A percentile compares a stretch with the other conserved stretches of the same genome.
Conservation (phyloP, 2,797 vertebrate genomes). For the Poeciliopsis infans region DNA sequence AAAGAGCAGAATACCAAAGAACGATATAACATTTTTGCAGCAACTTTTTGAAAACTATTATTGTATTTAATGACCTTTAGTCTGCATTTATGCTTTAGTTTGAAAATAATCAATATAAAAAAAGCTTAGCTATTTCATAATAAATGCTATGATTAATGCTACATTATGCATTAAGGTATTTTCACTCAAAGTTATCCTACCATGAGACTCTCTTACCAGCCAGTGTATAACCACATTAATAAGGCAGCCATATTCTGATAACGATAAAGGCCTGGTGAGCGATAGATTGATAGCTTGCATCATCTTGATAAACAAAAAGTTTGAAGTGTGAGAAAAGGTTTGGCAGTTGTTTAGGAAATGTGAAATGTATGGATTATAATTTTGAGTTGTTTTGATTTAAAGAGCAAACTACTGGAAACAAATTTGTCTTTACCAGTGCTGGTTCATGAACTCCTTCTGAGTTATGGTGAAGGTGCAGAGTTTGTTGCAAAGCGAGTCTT, state of each 20-base stretch:
- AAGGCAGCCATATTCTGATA: background rate
- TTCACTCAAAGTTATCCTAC: background rate
- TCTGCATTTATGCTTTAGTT: background rate
- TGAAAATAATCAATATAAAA: background rate
- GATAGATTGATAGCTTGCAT: background rate
- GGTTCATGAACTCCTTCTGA: constrained; percentile 99
- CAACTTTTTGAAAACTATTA: background rate
- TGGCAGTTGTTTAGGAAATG: background rate
- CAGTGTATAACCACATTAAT: background rate
- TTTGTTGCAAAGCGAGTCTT: constrained; percentile 99
- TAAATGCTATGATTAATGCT: background rate
- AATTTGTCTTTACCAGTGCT: constrained; percentile 88
- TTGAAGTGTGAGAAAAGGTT: background rate
- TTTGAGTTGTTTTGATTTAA: background rate
- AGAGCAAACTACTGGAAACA: constrained; percentile 19
- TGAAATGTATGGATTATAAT: background rate
- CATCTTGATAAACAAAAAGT: background rate
- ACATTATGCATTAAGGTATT: background rate
- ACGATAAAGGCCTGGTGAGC: background rate
- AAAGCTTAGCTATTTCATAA: background rate
- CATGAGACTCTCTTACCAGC: background rate
- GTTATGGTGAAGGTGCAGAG: constrained; percentile 99
- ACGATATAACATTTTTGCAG: background rate
- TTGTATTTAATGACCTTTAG: background rate
- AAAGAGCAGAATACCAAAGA: background rate